Percentiles rank a stretch among this genome's conserved stretches.
Evolutionary conservation across 2,888 invertebrate genomes (phyloP).

Genomic region (Heliconius charithonia): DNA sequence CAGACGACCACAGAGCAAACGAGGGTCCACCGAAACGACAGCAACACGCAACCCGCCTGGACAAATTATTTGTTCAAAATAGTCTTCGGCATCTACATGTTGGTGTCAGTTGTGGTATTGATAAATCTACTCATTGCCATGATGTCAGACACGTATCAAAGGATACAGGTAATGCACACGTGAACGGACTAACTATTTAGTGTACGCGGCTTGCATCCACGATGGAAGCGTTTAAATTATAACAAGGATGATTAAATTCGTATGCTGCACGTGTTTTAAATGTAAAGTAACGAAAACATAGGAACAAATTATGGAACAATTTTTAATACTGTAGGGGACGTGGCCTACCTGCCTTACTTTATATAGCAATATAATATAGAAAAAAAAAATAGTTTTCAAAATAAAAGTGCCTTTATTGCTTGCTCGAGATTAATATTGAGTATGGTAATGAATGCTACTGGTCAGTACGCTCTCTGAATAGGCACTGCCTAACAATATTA

Average conservation of each 20-base stretch:
- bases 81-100: conserved; percentile 97
- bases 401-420: too few species aligned
- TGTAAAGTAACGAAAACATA: not conserved
- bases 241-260: conserved; percentile 10
- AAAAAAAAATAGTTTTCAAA: too few species aligned
- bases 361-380: too few species aligned
- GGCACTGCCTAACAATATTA: too few species aligned
- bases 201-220: conserved; percentile 26
- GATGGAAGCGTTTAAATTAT: conserved; percentile 15
- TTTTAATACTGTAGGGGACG: too few species aligned
- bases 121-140: conserved; percentile 99
- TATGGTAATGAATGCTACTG: too few species aligned
- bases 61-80: conserved; percentile 94
- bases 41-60: conserved; percentile 89
- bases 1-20: conserved; percentile 93
- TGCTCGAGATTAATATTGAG: too few species aligned
- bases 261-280: conserved; percentile 3
- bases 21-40: conserved; percentile 85
- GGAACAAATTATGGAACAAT: too few species aligned
- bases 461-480: too few species aligned
- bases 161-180: conserved; percentile 92
- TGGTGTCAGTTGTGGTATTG: conserved; percentile 99
- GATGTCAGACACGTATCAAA: conserved; percentile 99
- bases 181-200: conserved; percentile 44
- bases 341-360: too few species aligned